A percentile compares a stretch with the other conserved stretches of the same genome.
phyloP scores from a whole-genome alignment of 1,140 invertebrate genomes.

The Spodoptera frugiperda region DNA sequence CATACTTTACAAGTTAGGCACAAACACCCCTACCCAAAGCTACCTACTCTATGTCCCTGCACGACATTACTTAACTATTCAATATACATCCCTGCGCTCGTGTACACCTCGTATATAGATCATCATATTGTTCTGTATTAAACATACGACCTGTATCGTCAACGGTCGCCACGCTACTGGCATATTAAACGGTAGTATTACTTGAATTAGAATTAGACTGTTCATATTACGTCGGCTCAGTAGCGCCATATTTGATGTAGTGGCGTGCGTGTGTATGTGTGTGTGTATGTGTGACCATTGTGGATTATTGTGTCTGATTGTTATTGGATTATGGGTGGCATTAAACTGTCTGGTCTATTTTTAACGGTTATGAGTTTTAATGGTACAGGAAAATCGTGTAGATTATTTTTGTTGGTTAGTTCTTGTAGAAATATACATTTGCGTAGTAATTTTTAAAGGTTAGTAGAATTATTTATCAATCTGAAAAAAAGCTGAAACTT shows the following conservation, averaged over 20 bases:
- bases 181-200: constrained; percentile 56
- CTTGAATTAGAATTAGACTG: constrained; percentile 72
- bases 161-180: constrained; percentile 59
- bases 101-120: constrained; percentile 84
- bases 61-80: constrained; percentile 64
- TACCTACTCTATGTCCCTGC: constrained; percentile 58
- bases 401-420: no score
- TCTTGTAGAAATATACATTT: no score
- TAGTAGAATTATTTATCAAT: no score
- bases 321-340: constrained; percentile 29
- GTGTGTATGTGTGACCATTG: constrained; percentile 20
- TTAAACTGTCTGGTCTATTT: constrained; percentile 32
- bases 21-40: constrained; percentile 20
- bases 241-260: constrained; percentile 43
- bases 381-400: no score
- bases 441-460: no score
- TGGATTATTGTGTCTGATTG: constrained; percentile 33
- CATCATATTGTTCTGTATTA: constrained; percentile 81
- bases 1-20: no score
- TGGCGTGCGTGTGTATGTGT: not conserved
- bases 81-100: constrained; percentile 67
- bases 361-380: not conserved
- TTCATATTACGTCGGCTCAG: constrained; percentile 51
- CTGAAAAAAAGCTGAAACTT: no score
- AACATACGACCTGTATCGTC: constrained; percentile 73